Percentiles rank a stretch among this genome's conserved stretches.
Evolutionary conservation across 2,113 vertebrate genomes (phyloP).

Genomic region (Rhynchomys soricoides): DNA sequence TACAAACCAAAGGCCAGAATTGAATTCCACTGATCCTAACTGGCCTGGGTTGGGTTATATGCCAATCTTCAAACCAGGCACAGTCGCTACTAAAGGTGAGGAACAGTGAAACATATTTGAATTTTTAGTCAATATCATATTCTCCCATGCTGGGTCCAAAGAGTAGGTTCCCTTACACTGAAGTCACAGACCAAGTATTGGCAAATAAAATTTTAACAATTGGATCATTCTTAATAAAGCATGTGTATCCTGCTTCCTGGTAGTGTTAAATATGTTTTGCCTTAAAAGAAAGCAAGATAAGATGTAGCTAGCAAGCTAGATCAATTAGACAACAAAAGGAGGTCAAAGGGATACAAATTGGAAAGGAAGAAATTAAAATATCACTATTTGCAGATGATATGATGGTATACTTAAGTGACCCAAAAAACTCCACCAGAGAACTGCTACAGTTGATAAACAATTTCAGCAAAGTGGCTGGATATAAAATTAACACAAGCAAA

Average conservation of each 20-base stretch:
- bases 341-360: too few relatives aligned
- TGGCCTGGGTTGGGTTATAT: neutral
- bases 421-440: too few relatives aligned
- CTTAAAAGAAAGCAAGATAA: neutral
- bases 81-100: neutral
- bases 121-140: constrained; percentile 10
- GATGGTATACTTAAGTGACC: too few relatives aligned
- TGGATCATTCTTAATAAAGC: constrained; percentile 2
- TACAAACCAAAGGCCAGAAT: constrained; percentile 18
- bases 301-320: constrained; percentile 15
- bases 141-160: neutral
- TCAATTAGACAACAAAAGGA: too few relatives aligned
- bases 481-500: too few relatives aligned
- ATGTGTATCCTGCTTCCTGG: neutral
- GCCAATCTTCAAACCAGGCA: neutral
- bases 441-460: too few relatives aligned
- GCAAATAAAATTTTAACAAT: neutral
- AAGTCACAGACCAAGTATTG: constrained; percentile 25
- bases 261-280: neutral
- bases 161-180: neutral
- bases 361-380: too few relatives aligned
- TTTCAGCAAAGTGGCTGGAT: too few relatives aligned
- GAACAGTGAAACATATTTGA: constrained; percentile 15
- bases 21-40: neutral
- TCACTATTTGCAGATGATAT: too few relatives aligned